Evolutionary conservation across 2,888 invertebrate species (phyloP), one percentile per base, ranked within the genome.

Genomic region (Metellina segmentata): DNA sequence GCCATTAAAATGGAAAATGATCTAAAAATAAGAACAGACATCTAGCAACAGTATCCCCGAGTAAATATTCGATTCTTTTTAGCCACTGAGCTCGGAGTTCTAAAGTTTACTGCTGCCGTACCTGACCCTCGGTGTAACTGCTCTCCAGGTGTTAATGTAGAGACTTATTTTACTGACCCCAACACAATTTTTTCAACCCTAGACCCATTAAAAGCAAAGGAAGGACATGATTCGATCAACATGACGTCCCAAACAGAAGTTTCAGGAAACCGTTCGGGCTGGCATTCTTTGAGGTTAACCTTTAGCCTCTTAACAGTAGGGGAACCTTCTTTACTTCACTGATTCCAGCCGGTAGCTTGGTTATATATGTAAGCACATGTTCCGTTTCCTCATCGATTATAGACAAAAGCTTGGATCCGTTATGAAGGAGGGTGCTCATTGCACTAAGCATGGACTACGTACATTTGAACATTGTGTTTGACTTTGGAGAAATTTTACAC

Each of bases 121-220:
- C 78, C 78, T 77, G 85, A 85, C 53, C 48, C 77, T 77, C 85
- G 9, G 70, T 86, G 85, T 86, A 86, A 86, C 85, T 69, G 70
- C 85, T 86, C 85, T 69, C 78, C 78, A 74, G 85, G 85, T 78
- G 70, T 77, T 69, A 77, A 69, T 78, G 83, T 83, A 52, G 72
- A 52, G 51, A 9, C 85, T 77, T 77, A 86, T 86, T 86, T 11
- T 78, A 77, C 85, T 78, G 34, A 20, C 77, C 70, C 69, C 19
- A 69, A 86, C 77, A 78, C 77, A 34, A 78, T 86, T 20, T 49
- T 69, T 86, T 86, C 70, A 69, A 48, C 8, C n/a, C 49, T 20
- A 51, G 48, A 49, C 75, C 74, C 75, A 74, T 74, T 74, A 34
- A 19, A 34, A 74, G 20, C 34, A 34, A 74, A 19, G 74, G 11